Evolutionary conservation across 2,797 vertebrate genomes (phyloP).

Genomic region (Carapus acus): DNA sequence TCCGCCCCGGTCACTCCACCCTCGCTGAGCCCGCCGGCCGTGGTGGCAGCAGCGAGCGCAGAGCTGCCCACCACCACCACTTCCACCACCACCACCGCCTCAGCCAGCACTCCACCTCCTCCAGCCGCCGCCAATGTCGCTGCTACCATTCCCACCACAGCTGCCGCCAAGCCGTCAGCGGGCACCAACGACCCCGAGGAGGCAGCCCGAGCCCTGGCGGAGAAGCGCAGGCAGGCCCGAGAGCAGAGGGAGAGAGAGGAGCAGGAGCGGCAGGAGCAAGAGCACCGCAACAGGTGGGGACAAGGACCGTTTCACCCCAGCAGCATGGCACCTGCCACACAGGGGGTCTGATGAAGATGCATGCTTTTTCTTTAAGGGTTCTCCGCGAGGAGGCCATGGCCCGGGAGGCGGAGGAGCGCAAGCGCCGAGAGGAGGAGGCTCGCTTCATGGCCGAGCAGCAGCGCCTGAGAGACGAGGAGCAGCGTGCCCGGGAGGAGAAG

Average conservation of each 20-base stretch:
- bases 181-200: slow-evolving; percentile 90
- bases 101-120: slow-evolving; percentile 3
- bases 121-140: slow-evolving; percentile 2
- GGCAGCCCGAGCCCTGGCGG: slow-evolving; percentile 80
- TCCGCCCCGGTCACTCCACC: slow-evolving; percentile 53
- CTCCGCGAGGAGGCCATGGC: slow-evolving; percentile 77
- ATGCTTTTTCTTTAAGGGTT: slow-evolving; percentile 56
- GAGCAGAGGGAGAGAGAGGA: slow-evolving; percentile 91
- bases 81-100: slow-evolving; percentile 4
- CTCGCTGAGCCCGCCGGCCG: slow-evolving; percentile 33
- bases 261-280: slow-evolving; percentile 84
- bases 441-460: slow-evolving; percentile 73
- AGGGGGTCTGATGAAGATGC: no score
- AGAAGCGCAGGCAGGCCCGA: slow-evolving; percentile 87
- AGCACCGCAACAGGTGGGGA: slow-evolving; percentile 80
- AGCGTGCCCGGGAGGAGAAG: slow-evolving; percentile 68
- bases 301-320: not conserved
- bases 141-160: not conserved
- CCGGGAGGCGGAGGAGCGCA: slow-evolving; percentile 79
- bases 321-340: no score
- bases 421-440: slow-evolving; percentile 78
- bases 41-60: slow-evolving; percentile 1
- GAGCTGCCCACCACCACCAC: slow-evolving; percentile 21
- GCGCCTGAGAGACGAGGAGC: slow-evolving; percentile 66
- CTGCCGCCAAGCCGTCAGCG: slow-evolving; percentile 65